A percentile compares a stretch with the other conserved stretches of the same genome.
phyloP scores from a whole-genome alignment of 2,113 vertebrate species.

The Apaloderma vittatum region DNA sequence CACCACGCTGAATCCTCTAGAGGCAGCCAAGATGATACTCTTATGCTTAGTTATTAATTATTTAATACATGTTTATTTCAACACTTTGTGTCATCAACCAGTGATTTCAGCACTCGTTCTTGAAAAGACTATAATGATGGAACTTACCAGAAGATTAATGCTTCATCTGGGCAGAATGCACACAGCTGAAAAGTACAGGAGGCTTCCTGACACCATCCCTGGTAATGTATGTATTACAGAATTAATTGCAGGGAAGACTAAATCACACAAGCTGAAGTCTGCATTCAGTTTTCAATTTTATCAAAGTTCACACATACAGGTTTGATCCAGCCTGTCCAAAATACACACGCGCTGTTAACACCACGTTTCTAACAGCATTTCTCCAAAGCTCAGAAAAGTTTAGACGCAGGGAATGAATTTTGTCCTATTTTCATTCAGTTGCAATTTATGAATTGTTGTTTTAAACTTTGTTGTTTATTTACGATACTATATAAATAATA shows the following conservation, averaged over 20 bases:
- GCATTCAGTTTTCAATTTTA: background rate
- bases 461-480: background rate
- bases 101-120: background rate
- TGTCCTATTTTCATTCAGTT: background rate
- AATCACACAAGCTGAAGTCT: background rate
- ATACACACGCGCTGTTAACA: background rate
- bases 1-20: background rate
- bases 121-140: background rate
- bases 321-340: background rate
- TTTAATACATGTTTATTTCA: slow-evolving; percentile 44
- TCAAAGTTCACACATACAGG: background rate
- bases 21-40: background rate
- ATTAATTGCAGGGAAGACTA: background rate
- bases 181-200: background rate
- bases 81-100: background rate
- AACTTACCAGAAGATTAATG: slow-evolving; percentile 3
- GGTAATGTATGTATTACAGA: background rate
- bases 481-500: slow-evolving; percentile 7
- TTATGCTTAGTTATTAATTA: slow-evolving; percentile 45
- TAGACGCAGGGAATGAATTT: background rate
- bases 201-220: background rate
- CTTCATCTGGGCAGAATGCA: background rate
- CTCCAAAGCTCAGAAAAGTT: background rate
- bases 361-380: background rate
- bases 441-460: background rate